Evolutionary conservation across 2,888 invertebrate genomes (phyloP), one percentile per base, ranked within the genome.

Genomic region (Ctena decussata): DNA sequence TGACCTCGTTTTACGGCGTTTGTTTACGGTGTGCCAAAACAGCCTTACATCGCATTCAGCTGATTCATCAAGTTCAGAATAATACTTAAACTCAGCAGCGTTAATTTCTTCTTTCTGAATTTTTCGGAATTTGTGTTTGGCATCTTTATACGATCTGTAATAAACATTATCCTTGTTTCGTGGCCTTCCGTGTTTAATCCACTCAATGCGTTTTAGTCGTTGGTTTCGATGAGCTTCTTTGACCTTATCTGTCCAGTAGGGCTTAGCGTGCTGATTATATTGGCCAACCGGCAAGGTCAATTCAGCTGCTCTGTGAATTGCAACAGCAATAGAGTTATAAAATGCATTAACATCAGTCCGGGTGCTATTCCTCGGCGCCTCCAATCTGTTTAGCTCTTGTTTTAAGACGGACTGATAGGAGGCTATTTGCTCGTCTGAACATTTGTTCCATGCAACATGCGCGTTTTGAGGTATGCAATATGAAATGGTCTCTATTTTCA

Each of bases 191-290:
- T 60, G 60, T 30, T 60, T 60, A 60, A 60, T 18, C 60, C 60
- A 60, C 27, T 60, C 60, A 60, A 60, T 30, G 11, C 60, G 60
- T 30, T 30, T 24, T 6, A 27, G 21, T 30, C 60, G 24, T 60
- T 60, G 60, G 1, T 30, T 2, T 27, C 30, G 60, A 60, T 60
- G 60, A 2, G 60, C 60, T 18, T 24, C 60, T 60, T 60, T 60
- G 60, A 60, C 60, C 60, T 60, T 18, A 30, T 24, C 30, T 60
- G 60, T 60, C 60, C 60, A 60, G 60, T 60, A 60, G 27, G 60
- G 60, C 18, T 60, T 60, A 27, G 60, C 60, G 18, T 60, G 60
- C 60, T 60, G 3, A 60, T 60, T 60, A 30, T 27, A 60, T 27
- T 11, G 30, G 27, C 15, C 27, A 2, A 11, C 18, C 8, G 60